Base-by-base conservation (phyloP, 1,140 invertebrate species). In the Caerostris extrusa region DNA sequence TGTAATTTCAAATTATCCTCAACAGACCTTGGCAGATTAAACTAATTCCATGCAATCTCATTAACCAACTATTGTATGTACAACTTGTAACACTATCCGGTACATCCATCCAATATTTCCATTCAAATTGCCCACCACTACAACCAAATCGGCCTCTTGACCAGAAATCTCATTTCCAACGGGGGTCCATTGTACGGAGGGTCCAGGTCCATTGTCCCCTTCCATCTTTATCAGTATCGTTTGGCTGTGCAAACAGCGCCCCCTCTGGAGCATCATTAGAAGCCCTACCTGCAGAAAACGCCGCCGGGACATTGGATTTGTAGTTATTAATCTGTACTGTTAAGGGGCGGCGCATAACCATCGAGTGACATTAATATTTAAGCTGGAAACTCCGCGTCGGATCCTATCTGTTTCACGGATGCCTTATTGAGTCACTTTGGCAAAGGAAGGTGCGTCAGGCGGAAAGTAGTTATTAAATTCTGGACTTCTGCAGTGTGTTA, bases 291-390 rank as follows among this genome's bases (percentile, higher is more conserved):
- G 55, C 81, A 83, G 81, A 71, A 71, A 71, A 34, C 69, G 81
- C 81, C 81, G 14, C 14, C 56, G 17, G 81, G 81, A 83, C 81
- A 83, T 56, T 57, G 81, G 81, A 83, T 83, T 58, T 81, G 19
- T 34, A 90, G 67, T 90, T 77, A 90, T 90, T 90, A 90, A 77
- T 90, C 89, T 90, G 56, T 83, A 90, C 61, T 89, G 89, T 90
- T 90, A 77, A 34, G n/a, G 89, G 8, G 55, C 4, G n/a, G n/a
- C 69, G 56, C 61, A 81, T 90, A 90, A 90, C 77, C 89, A 90
- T 3, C 34, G 56, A 56, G 53, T 56, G 55, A 19, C 69, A 77
- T 90, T 81, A 90, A 90, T 90, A 90, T 90, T 90, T 90, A 90
- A 90, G 89, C 69, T n/a, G 53, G 53, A 55, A 53, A 19, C 7